phyloP scores from a whole-genome alignment of 1,140 invertebrate genomes.

The Schlechtendalia chinensis region DNA sequence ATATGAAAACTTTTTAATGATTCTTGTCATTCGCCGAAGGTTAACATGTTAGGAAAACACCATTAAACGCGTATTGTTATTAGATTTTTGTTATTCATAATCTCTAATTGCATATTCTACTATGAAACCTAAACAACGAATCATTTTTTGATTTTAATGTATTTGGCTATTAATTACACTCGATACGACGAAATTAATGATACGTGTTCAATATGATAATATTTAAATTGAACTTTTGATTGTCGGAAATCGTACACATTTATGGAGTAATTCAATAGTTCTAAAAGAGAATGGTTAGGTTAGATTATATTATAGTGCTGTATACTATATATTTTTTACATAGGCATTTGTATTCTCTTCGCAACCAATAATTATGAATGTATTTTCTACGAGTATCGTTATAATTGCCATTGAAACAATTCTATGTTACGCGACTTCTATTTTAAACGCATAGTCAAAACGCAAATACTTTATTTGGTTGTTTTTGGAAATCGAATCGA shows the following conservation, averaged over 20 bases:
- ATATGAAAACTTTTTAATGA: not conserved
- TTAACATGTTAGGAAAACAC: not conserved
- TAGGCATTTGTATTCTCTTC: not conserved
- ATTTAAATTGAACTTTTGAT: slow-evolving; percentile 16
- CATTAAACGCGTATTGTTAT: not conserved
- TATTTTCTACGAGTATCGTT: slow-evolving; percentile 3
- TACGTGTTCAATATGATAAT: not conserved
- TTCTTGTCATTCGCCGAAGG: not conserved
- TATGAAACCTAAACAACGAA: not conserved
- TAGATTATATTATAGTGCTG: not conserved
- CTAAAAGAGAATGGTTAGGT: not conserved
- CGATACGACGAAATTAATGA: not conserved
- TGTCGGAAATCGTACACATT: not conserved
- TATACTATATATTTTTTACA: slow-evolving; percentile 3
- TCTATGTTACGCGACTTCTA: not conserved
- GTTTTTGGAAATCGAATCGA: not conserved
- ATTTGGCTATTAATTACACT: not conserved
- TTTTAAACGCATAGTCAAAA: not conserved
- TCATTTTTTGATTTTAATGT: not conserved
- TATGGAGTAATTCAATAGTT: not conserved
- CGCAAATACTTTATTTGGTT: slow-evolving; percentile 30
- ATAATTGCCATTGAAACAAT: slow-evolving; percentile 12
- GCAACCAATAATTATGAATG: not conserved
- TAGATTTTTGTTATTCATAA: not conserved
- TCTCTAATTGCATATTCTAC: not conserved